phyloP scores from a whole-genome alignment of 2,888 invertebrate species.

The Schrankia costaestrigalis region DNA sequence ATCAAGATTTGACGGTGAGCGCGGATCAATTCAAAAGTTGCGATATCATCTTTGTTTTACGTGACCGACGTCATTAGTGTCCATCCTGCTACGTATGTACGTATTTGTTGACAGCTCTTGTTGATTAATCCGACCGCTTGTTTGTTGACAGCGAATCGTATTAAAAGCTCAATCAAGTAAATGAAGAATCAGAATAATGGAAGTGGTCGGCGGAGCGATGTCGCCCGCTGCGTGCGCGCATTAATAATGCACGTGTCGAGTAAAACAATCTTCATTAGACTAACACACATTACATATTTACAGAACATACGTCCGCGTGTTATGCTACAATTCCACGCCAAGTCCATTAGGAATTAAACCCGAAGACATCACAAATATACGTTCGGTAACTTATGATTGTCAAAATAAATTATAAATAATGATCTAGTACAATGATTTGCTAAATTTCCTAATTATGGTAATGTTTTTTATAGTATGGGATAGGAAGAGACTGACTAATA shows the following conservation, averaged over 20 bases:
- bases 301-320: conserved; percentile 40
- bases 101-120: conserved; percentile 67
- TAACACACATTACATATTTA: conserved; percentile 70
- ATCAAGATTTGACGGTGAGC: conserved; percentile 39
- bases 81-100: conserved; percentile 32
- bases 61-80: conserved; percentile 68
- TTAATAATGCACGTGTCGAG: conserved; percentile 75
- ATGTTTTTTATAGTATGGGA: no score
- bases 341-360: conserved; percentile 53
- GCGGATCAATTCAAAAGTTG: conserved; percentile 50
- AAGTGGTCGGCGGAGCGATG: conserved; percentile 46
- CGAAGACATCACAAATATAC: conserved; percentile 28
- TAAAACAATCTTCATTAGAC: conserved; percentile 79
- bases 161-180: conserved; percentile 81
- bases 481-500: no score
- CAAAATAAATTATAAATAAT: conserved; percentile 59
- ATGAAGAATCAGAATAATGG: conserved; percentile 80
- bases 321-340: conserved; percentile 43
- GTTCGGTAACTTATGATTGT: conserved; percentile 34
- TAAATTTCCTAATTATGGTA: conserved; percentile 62
- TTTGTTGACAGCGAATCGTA: conserved; percentile 74
- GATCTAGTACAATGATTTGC: conserved; percentile 65
- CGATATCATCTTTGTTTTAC: conserved; percentile 62
- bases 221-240: conserved; percentile 73
- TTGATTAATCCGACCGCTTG: conserved; percentile 69